These are phyloP conservation scores for Lagocephalus sceleratus DNA, from an alignment of 2,797 vertebrate genomes.

Conservation along the genomic window DNA sequence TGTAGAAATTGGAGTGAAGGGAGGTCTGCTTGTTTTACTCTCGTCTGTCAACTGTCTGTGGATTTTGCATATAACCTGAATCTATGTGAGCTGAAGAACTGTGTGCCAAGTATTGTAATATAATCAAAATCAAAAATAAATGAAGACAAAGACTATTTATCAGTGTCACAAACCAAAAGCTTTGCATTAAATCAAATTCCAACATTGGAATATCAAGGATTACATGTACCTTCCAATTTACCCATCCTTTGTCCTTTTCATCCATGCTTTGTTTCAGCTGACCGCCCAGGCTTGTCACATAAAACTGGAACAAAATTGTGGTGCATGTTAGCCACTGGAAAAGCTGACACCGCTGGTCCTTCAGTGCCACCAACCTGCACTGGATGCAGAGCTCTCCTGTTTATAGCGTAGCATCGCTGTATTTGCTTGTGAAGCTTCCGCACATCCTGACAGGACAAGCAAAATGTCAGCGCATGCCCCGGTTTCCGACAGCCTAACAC, in stretches of 20 bases:
- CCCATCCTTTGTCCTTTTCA: slow-evolving; percentile 94
- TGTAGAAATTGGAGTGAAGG: no score
- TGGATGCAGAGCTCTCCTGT: slow-evolving; percentile 85
- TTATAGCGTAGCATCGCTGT: slow-evolving; percentile 94
- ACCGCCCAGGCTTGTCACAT: slow-evolving; percentile 90
- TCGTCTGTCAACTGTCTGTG: no score
- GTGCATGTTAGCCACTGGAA: neutral
- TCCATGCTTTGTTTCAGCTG: slow-evolving; percentile 95
- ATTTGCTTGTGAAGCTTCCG: slow-evolving; percentile 98
- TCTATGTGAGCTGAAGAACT: no score
- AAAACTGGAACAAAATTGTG: slow-evolving; percentile 74
- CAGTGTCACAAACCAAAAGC: no score
- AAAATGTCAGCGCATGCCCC: no score
- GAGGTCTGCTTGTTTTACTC: no score
- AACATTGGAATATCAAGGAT: neutral
- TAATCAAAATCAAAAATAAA: neutral
- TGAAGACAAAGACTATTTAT: neutral
- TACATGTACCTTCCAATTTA: slow-evolving; percentile 92
- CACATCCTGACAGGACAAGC: slow-evolving; percentile 80
- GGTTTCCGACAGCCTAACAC: no score
- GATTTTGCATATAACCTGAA: no score
- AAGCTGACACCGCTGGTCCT: neutral
- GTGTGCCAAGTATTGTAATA: no score
- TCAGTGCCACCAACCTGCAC: slow-evolving; percentile 80
- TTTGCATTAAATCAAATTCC: no score